Evolutionary conservation across 1,140 invertebrate genomes (phyloP).

Genomic region (Meteorus sp.): DNA sequence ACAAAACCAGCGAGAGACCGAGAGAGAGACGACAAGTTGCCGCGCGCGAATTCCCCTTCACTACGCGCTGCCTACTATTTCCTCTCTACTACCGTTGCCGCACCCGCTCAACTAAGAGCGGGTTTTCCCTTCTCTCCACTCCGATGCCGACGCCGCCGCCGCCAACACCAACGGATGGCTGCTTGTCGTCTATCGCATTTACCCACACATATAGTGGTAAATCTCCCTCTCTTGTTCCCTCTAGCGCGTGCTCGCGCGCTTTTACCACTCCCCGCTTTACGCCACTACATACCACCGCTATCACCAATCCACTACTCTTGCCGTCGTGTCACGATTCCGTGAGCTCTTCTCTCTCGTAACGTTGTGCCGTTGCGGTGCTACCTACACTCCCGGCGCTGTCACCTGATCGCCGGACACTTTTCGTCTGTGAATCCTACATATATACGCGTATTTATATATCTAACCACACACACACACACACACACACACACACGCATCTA

Average conservation of each 20-base stretch:
- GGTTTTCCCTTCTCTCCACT: too few species aligned
- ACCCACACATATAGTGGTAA: too few species aligned
- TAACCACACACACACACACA: neutral
- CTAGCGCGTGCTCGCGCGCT: conserved; percentile 24
- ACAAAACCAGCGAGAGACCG: neutral
- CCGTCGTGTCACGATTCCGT: conserved; percentile 21
- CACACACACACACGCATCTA: too few species aligned
- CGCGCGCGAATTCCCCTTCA: conserved; percentile 29
- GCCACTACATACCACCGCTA: too few species aligned
- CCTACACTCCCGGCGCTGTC: conserved; percentile 33
- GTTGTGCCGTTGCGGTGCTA: conserved; percentile 7
- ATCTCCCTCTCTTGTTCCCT: conserved; percentile 19
- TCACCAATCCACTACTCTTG: neutral
- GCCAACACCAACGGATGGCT: conserved; percentile 9
- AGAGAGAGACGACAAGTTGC: neutral
- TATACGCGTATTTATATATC: too few species aligned
- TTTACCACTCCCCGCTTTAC: conserved; percentile 16
- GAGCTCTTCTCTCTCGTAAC: conserved; percentile 19
- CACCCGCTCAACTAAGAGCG: conserved; percentile 30
- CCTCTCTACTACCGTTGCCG: conserved; percentile 27
- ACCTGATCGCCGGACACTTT: conserved; percentile 56
- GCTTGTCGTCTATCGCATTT: conserved; percentile 11
- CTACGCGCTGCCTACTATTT: conserved; percentile 28
- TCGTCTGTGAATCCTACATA: conserved; percentile 52
- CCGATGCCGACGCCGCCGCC: too few species aligned